Percentiles rank a stretch among this genome's conserved stretches.
phyloP scores from a whole-genome alignment of 1,140 invertebrate species.

The Batillaria attramentaria region DNA sequence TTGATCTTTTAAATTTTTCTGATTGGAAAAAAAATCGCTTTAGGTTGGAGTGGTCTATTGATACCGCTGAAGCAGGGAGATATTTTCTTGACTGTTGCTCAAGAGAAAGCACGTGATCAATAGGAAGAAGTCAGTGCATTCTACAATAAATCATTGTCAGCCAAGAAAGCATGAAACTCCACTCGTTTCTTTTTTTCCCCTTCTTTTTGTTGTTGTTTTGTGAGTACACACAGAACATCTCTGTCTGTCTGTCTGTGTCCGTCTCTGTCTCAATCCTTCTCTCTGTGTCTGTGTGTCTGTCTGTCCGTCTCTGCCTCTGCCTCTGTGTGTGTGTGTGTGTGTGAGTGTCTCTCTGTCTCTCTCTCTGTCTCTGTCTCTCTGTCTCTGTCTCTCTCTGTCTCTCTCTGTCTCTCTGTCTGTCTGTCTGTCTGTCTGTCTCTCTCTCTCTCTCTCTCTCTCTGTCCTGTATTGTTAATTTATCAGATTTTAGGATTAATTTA shows the following conservation, averaged over 20 bases:
- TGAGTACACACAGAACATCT: too few species aligned
- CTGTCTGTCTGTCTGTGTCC: background rate
- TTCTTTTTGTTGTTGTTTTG: too few species aligned
- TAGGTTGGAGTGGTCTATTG: background rate
- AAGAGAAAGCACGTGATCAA: too few species aligned
- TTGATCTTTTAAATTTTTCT: too few species aligned
- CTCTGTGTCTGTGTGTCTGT: background rate
- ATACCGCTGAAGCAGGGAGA: background rate
- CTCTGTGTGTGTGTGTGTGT: background rate
- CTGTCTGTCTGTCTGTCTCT: background rate
- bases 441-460: constrained; percentile 14
- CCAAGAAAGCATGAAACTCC: background rate
- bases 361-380: background rate
- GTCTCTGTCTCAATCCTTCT: background rate
- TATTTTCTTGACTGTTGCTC: background rate
- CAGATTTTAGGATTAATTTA: too few species aligned
- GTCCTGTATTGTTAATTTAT: too few species aligned
- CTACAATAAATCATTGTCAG: background rate
- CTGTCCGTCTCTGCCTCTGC: background rate
- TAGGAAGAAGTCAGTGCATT: background rate
- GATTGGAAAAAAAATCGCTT: too few species aligned
- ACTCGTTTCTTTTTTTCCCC: background rate
- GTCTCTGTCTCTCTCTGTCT: background rate
- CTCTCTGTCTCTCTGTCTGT: constrained; percentile 1
- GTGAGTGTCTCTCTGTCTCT: background rate